Base-by-base conservation (phyloP, 2,113 vertebrate genomes). In the Scomber scombrus region DNA sequence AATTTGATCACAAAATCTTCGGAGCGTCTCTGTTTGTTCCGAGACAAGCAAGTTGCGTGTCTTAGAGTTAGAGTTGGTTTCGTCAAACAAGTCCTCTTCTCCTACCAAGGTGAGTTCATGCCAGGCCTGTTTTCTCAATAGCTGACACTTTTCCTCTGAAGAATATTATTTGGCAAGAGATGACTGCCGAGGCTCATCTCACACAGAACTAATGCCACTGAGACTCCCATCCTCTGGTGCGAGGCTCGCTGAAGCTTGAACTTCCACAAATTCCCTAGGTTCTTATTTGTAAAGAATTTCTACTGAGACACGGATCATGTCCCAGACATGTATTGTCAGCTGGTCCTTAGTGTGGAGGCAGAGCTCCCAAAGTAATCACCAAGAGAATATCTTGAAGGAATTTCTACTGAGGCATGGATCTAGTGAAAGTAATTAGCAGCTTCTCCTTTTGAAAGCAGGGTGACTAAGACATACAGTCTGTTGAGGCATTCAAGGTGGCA, bases 271-370 rank as follows among this genome's bases (percentile, higher is more conserved):
- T 68, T 74, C 77, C 83, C 78, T 11, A 21, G 63, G 26, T 79
- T 84, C 64, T 85, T 80, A 82, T 90, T 84, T 80, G 79, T 60
- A 80, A 65, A 79, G 52, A 57, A 60, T 79, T 80, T 75, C 79
- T 82, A 46, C 57, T 4, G 73, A 74, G 77, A 62, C 57, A 57
- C 34, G 58, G 82, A 82, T 84, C 75, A 77, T 56, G 77, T 84
- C 80, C 50, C 86, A 80, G 71, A 82, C 79, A 78, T 47, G 14
- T 81, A 72, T 78, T 87, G 82, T 90, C 79, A 81, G 51, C 47
- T 47, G 68, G 75, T 87, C 68, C 75, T 45, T 50, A 13, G 19
- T 31, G 77, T 47, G 11, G 43, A 61, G 47, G 64, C 74, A 71
- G 34, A n/a, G 29, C 52, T 75, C 46, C 74, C 23, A 14, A 74